Evolutionary conservation across 2,113 vertebrate species (phyloP).

Genomic region (Martes martes): DNA sequence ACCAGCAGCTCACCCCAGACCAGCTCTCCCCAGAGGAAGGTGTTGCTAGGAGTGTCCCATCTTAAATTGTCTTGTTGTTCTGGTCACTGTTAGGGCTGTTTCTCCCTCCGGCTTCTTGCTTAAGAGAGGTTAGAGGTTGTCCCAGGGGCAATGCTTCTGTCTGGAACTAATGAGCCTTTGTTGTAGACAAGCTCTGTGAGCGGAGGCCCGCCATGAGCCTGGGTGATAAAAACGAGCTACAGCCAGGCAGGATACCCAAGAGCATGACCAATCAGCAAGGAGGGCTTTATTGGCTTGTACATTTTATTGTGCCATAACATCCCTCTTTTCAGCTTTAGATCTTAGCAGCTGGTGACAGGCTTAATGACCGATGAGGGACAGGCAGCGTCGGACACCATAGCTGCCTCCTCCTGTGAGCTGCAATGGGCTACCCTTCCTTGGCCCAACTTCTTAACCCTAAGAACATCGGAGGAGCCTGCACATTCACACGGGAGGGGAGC

Average conservation of each 20-base stretch:
- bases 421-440: background rate
- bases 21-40: background rate
- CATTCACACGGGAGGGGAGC: rapidly evolving
- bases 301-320: constrained; percentile 60
- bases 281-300: constrained; percentile 58
- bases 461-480: rapidly evolving
- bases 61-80: background rate
- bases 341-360: constrained; percentile 63
- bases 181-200: background rate
- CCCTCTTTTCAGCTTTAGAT: constrained; percentile 63
- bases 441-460: background rate
- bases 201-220: background rate
- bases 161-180: background rate
- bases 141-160: background rate
- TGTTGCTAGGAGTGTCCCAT: background rate
- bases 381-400: background rate
- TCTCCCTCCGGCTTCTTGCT: background rate
- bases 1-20: background rate
- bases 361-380: background rate
- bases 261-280: constrained; percentile 66
- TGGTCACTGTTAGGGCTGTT: background rate
- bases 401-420: background rate
- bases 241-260: constrained; percentile 23
- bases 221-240: background rate
- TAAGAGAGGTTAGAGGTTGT: background rate